These are phyloP conservation scores for Acromyrmex charruanus DNA, from an alignment of 1,140 invertebrate species.

Conservation along the genomic window DNA sequence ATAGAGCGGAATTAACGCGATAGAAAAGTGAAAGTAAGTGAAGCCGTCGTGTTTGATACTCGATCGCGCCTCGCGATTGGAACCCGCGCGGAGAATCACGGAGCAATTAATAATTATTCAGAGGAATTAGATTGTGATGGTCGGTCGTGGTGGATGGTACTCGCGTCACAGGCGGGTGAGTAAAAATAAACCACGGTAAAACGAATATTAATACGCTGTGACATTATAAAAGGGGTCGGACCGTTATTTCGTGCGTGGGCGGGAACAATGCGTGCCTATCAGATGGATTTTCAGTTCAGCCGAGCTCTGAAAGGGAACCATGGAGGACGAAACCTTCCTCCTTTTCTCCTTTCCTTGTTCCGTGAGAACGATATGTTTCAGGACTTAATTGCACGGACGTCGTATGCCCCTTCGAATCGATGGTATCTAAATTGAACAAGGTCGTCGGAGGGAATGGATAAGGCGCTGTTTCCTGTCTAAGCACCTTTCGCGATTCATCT, in stretches of 20 bases:
- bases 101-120: slow-evolving; percentile 55
- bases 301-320: background rate
- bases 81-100: background rate
- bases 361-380: slow-evolving; percentile 47
- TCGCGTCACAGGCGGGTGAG: background rate
- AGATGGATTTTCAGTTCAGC: slow-evolving; percentile 52
- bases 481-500: slow-evolving; percentile 45
- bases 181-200: slow-evolving; percentile 45
- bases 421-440: slow-evolving; percentile 69
- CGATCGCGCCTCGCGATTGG: background rate
- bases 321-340: background rate
- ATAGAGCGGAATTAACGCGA: slow-evolving; percentile 38
- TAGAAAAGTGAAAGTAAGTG: slow-evolving; percentile 52
- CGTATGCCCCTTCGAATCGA: slow-evolving; percentile 52
- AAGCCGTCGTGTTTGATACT: slow-evolving; percentile 5
- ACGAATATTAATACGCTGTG: slow-evolving; percentile 53
- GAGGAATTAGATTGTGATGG: slow-evolving; percentile 32
- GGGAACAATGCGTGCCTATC: slow-evolving; percentile 47
- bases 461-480: slow-evolving; percentile 47
- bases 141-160: slow-evolving; percentile 6
- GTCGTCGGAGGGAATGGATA: slow-evolving; percentile 56
- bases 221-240: slow-evolving; percentile 52
- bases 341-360: background rate
- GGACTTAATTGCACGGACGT: slow-evolving; percentile 54
- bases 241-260: slow-evolving; percentile 31